Evolutionary conservation across 2,113 vertebrate species (phyloP).

Genomic region (Thalassoma bifasciatum): DNA sequence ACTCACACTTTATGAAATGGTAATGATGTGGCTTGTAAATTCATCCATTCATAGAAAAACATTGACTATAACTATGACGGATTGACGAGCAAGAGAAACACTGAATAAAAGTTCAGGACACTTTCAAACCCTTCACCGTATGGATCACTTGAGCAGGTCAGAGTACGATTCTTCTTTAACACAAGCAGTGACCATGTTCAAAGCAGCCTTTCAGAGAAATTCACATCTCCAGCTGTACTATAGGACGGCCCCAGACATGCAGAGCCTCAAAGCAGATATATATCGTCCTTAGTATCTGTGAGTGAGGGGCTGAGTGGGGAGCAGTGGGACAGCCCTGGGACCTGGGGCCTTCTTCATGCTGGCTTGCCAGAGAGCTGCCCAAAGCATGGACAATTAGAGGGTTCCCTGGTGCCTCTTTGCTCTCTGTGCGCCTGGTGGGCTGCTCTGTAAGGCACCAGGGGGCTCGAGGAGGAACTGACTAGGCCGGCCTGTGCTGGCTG

Average conservation of each 20-base stretch:
- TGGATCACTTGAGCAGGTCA: constrained; percentile 23
- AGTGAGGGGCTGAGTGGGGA: constrained; percentile 68
- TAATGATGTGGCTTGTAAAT: not conserved
- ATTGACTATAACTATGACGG: not conserved
- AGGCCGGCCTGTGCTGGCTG: constrained; percentile 73
- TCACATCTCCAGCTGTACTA: constrained; percentile 65
- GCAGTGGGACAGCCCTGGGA: constrained; percentile 77
- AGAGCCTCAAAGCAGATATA: constrained; percentile 77
- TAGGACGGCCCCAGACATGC: constrained; percentile 57
- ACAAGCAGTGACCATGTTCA: constrained; percentile 57
- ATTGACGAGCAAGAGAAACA: not conserved
- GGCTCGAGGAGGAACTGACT: constrained; percentile 76
- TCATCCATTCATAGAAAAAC: not conserved
- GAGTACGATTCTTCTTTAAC: constrained; percentile 55
- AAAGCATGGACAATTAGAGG: constrained; percentile 86
- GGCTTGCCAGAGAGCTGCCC: constrained; percentile 83
- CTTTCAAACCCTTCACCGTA: constrained; percentile 10
- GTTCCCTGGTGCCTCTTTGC: constrained; percentile 86
- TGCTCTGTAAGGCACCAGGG: constrained; percentile 75
- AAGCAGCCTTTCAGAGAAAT: constrained; percentile 67
- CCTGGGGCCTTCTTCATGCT: constrained; percentile 79
- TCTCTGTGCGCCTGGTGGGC: constrained; percentile 84
- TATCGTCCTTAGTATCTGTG: constrained; percentile 69
- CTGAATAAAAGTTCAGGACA: not conserved
- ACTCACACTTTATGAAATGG: not conserved